Evolutionary conservation across 2,888 invertebrate genomes (phyloP).

Genomic region (Icerya purchasi): DNA sequence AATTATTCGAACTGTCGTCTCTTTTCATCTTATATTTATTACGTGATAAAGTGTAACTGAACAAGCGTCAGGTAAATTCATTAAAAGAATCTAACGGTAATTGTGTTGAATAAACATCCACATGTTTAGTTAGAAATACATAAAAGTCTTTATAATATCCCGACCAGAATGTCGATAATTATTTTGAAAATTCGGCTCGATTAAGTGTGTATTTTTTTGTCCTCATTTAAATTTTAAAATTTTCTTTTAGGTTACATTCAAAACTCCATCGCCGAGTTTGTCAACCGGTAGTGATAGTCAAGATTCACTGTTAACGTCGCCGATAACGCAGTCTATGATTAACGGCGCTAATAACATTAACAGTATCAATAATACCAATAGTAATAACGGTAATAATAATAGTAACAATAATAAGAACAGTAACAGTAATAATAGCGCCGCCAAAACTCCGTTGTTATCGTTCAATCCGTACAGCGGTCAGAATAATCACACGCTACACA

Average conservation of each 20-base stretch:
- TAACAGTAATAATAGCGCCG: not conserved
- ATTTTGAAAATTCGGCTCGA: too few relatives aligned
- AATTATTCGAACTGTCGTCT: too few relatives aligned
- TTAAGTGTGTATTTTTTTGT: too few relatives aligned
- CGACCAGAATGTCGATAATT: too few relatives aligned
- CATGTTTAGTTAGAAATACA: too few relatives aligned
- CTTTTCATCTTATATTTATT: too few relatives aligned
- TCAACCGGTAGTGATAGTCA: constrained; percentile 15
- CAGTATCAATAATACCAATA: not conserved
- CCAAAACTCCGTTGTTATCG: not conserved
- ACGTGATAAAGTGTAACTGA: too few relatives aligned
- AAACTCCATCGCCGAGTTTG: constrained; percentile 26
- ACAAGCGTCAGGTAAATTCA: too few relatives aligned
- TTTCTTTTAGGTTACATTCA: constrained; percentile 35
- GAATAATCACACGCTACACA: not conserved
- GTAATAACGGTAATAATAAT: not conserved
- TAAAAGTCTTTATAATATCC: too few relatives aligned
- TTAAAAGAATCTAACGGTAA: too few relatives aligned
- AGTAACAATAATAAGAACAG: not conserved
- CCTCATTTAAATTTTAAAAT: too few relatives aligned
- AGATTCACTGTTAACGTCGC: constrained; percentile 6
- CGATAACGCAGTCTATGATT: not conserved
- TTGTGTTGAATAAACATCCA: too few relatives aligned
- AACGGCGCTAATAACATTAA: not conserved
- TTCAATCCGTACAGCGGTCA: not conserved